phyloP scores from a whole-genome alignment of 2,888 invertebrate genomes.

The Caenorhabditis parvicauda region DNA sequence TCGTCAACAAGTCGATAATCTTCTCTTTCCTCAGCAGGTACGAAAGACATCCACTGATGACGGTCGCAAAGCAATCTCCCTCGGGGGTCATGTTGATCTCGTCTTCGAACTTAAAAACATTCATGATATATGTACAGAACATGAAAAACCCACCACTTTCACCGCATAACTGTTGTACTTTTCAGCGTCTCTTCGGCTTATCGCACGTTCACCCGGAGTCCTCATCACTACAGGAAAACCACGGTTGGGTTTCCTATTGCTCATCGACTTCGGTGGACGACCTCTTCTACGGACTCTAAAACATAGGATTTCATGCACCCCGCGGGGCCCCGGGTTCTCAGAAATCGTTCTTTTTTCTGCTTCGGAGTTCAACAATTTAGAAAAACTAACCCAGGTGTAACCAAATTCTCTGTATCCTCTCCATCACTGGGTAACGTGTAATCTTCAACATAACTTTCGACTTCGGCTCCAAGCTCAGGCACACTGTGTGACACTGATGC shows the following conservation, averaged over 20 bases:
- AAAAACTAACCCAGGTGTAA: neutral
- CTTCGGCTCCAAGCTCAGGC: neutral
- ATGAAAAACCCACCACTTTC: conserved; percentile 20
- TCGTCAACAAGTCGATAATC: conserved; percentile 35
- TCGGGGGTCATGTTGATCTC: conserved; percentile 33
- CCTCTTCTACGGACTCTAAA: too few species aligned
- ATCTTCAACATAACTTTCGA: neutral
- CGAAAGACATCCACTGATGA: conserved; percentile 35
- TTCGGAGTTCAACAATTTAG: neutral
- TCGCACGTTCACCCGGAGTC: conserved; percentile 21
- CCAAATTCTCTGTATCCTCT: neutral
- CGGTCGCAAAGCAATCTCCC: conserved; percentile 39
- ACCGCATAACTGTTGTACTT: conserved; percentile 24
- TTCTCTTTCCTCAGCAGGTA: conserved; percentile 37
- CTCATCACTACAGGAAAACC: conserved; percentile 8
- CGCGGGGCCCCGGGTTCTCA: too few species aligned
- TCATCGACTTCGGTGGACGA: too few species aligned
- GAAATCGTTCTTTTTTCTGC: neutral
- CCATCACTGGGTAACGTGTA: neutral
- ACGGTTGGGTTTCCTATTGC: neutral
- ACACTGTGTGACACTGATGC: neutral
- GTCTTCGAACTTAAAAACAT: conserved; percentile 31
- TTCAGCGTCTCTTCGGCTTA: conserved; percentile 30
- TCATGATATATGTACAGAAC: neutral
- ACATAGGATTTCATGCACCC: too few species aligned